Base-by-base conservation (phyloP, 1,140 invertebrate genomes). In the Varroa destructor region DNA sequence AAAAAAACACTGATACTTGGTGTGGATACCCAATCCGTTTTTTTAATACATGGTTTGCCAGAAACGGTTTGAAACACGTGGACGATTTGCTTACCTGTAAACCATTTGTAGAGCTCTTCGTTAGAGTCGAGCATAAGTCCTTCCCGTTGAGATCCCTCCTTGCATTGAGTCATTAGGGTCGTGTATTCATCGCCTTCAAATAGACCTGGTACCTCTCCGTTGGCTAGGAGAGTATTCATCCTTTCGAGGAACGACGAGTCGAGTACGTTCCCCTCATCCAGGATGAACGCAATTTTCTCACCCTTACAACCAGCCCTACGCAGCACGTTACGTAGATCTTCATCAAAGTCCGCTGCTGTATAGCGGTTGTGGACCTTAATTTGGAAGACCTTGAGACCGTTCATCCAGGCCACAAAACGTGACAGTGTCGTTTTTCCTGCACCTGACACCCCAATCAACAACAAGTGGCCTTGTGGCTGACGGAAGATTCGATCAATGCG, bases 321-420 rank as follows among this genome's bases (percentile, higher is more conserved):
- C 43, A 99, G 81, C 10, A 99, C 94, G 75, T 87, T 87, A 74
- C 96, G 86, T 37, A 99, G 81, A 82, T 99, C 97, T 82, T 99
- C 96, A 82, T 99, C 97, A 81, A 99, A 99, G 81, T 99, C 95
- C 77, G 91, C 89, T 46, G 89, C 92, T 2, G 92, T 95, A 78
- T 99, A 99, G 83, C 98, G 98, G 80, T 98, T 99, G 81, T 99
- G 96, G 0, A 98, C 93, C 82, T 93, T 93, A 72, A 96, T 95
- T 83, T 97, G 96, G 84, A 98, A 98, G 14, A 99, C 94, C 73
- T 89, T 92, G 1, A 99, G 83, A 43, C 96, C 97, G 82, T 99
- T 99, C 89, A 99, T 97, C 94, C 97, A 99, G 64, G 97, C 96
- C 43, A 99, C 97, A 81, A 99, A 99, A 74, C 96, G 84, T 6